A percentile compares a stretch with the other conserved stretches of the same genome.
Conservation (phyloP, 37 sponge, comb jelly and placozoan species). For the Spongilla lacustris region DNA sequence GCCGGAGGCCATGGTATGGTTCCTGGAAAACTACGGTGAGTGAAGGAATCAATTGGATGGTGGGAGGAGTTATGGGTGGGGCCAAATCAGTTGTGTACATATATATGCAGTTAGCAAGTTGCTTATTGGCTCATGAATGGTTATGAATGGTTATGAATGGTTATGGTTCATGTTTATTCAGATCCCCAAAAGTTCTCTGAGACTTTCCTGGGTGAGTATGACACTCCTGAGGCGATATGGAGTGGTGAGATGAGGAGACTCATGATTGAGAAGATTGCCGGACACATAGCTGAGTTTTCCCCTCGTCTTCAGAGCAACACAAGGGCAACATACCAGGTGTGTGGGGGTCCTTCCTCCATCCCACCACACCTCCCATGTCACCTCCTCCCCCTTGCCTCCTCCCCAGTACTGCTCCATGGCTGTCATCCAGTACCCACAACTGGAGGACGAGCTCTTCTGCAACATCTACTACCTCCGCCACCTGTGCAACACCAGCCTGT, state of each 20-base stretch:
- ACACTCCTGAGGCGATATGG: conserved; percentile 99
- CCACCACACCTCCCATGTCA: neutral
- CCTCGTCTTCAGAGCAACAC: conserved; percentile 97
- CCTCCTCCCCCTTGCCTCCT: neutral
- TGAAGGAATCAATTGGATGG: neutral
- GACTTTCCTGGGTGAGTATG: conserved; percentile 98
- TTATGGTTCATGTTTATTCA: neutral
- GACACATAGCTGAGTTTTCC: conserved; percentile 96
- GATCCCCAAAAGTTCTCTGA: conserved; percentile 95
- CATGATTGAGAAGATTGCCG: conserved; percentile 98
- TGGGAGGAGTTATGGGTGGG: neutral
- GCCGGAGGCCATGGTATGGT: conserved; percentile 99
- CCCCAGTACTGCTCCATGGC: conserved; percentile 94
- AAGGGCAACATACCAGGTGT: conserved; percentile 88
- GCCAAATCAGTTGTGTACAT: neutral
- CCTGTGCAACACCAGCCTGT: conserved; percentile 84
- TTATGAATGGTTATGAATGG: neutral
- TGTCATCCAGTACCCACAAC: conserved; percentile 84
- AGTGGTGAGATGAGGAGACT: conserved; percentile 94
- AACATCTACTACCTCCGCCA: conserved; percentile 96
- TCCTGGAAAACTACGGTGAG: conserved; percentile 96
- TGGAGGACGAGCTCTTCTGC: conserved; percentile 99
- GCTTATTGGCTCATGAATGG: neutral
- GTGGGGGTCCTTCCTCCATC: neutral
- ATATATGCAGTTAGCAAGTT: neutral